Conservation (phyloP, 2,888 invertebrate species). For the Lumbricus terrestris region DNA sequence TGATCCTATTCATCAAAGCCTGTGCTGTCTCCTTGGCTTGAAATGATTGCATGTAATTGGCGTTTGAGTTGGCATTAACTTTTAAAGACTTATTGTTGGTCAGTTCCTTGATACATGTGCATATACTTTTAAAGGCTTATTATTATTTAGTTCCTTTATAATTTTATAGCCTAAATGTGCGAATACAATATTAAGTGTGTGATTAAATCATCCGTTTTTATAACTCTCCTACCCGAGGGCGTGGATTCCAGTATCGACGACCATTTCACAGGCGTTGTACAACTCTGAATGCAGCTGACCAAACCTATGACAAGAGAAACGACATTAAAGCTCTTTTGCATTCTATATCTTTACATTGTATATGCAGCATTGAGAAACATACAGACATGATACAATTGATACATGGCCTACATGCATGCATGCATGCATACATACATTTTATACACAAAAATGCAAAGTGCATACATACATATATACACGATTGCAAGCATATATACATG, state of each 20-base stretch:
- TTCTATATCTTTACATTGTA: too few species aligned
- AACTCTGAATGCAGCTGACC: conserved; percentile 34
- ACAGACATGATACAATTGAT: too few species aligned
- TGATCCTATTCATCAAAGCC: too few species aligned
- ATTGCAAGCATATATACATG: not conserved
- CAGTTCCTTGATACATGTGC: not conserved
- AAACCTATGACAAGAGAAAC: conserved; percentile 23
- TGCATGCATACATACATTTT: not conserved
- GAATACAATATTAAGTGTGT: too few species aligned
- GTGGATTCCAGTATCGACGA: conserved; percentile 36
- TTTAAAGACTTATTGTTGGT: not conserved
- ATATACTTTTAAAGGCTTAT: too few species aligned
- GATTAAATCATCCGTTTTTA: not conserved
- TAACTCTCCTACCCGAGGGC: conserved; percentile 31
- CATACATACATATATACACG: conserved; percentile 4
- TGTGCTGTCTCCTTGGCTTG: not conserved
- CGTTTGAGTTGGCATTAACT: not conserved
- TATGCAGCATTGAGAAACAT: too few species aligned
- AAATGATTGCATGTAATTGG: not conserved
- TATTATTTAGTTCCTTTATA: too few species aligned
- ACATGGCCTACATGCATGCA: too few species aligned
- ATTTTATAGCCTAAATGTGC: too few species aligned
- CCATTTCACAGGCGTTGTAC: conserved; percentile 28
- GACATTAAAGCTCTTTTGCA: too few species aligned
- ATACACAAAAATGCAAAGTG: not conserved